A percentile compares a stretch with the other conserved stretches of the same genome.
phyloP scores from a whole-genome alignment of 2,113 vertebrate genomes.

The Panthera uncia region DNA sequence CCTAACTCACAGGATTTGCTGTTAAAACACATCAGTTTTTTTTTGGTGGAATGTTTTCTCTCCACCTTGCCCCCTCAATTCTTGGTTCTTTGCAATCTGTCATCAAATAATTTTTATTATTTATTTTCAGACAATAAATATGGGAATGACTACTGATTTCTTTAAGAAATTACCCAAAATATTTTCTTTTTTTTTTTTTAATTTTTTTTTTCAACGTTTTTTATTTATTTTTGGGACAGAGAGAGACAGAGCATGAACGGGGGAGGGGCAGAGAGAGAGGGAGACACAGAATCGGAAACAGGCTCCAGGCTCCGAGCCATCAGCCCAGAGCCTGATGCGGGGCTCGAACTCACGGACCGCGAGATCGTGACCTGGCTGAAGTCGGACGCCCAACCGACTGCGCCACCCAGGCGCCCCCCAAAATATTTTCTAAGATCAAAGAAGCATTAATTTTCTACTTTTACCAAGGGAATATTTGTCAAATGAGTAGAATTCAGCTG shows the following conservation, averaged over 20 bases:
- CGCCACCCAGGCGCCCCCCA: too few relatives aligned
- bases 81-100: neutral
- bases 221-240: too few relatives aligned
- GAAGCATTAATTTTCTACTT: neutral
- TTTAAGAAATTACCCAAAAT: neutral
- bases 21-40: neutral
- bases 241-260: too few relatives aligned
- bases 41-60: neutral
- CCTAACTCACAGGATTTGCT: neutral
- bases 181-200: too few relatives aligned
- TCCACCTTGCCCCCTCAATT: neutral
- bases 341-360: too few relatives aligned
- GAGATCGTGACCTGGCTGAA: too few relatives aligned
- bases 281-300: too few relatives aligned
- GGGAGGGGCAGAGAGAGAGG: too few relatives aligned
- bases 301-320: too few relatives aligned
- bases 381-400: too few relatives aligned
- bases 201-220: too few relatives aligned
- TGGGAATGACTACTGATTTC: neutral
- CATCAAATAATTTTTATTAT: neutral
- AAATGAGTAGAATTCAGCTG: neutral
- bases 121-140: neutral
- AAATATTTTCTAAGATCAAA: conserved; percentile 3
- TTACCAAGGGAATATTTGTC: neutral
- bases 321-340: too few relatives aligned